phyloP scores from a whole-genome alignment of 2,797 vertebrate genomes.

The Cynodonichthys magdalenae region DNA sequence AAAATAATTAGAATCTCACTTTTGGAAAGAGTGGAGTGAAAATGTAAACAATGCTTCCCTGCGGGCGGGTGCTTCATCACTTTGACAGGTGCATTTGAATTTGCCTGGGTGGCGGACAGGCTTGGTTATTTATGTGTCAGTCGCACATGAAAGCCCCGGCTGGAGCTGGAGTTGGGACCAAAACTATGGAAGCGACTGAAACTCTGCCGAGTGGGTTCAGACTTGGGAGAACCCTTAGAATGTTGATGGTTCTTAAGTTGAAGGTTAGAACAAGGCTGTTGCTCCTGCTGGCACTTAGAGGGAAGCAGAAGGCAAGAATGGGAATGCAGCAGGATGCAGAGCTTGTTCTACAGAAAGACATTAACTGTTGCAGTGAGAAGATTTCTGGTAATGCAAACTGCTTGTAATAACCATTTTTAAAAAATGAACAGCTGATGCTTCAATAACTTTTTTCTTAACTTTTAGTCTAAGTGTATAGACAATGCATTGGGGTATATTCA shows the following conservation, averaged over 20 bases:
- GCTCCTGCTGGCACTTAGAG: constrained; percentile 4
- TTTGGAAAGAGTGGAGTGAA: constrained; percentile 98
- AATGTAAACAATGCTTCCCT: constrained; percentile 99
- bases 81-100: constrained; percentile 99
- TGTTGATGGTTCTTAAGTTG: constrained; percentile 28
- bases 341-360: constrained; percentile 7
- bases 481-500: too few relatives aligned
- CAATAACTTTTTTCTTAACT: background rate
- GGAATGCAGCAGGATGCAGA: constrained; percentile 2
- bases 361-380: constrained; percentile 3
- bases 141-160: constrained; percentile 87
- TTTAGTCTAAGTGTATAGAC: too few relatives aligned
- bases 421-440: background rate
- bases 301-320: background rate
- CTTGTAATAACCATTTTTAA: background rate
- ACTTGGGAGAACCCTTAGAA: constrained; percentile 22
- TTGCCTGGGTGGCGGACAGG: constrained; percentile 98
- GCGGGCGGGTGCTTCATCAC: constrained; percentile 99
- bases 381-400: background rate
- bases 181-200: constrained; percentile 51
- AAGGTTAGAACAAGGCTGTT: constrained; percentile 6
- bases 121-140: constrained; percentile 99
- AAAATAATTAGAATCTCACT: constrained; percentile 99
- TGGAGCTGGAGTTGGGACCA: constrained; percentile 66
- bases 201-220: constrained; percentile 38